phyloP scores from a whole-genome alignment of 2,113 vertebrate genomes.

The Eulacestoma nigropectus region DNA sequence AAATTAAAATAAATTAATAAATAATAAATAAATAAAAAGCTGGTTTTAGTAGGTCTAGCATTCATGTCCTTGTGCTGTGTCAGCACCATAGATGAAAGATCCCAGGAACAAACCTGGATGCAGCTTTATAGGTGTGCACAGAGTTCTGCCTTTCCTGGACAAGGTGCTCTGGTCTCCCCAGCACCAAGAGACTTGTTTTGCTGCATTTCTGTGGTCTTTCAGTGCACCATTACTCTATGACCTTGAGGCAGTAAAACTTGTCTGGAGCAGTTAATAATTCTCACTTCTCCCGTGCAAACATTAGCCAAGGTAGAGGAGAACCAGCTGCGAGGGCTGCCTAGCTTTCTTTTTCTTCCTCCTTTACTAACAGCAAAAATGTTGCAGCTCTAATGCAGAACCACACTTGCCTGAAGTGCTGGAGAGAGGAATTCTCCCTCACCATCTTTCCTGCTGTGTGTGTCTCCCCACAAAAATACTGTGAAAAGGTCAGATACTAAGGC shows the following conservation, averaged over 20 bases:
- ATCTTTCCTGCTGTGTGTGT: background rate
- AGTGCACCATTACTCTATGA: background rate
- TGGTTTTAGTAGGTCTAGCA: background rate
- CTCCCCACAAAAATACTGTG: background rate
- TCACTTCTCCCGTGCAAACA: background rate
- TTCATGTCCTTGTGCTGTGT: background rate
- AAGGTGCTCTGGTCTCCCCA: background rate
- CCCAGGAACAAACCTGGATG: background rate
- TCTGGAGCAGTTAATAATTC: slow-evolving; percentile 29
- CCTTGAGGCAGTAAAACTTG: background rate
- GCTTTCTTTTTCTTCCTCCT: background rate
- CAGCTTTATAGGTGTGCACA: background rate
- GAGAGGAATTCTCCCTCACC: background rate
- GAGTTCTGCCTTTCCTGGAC: background rate
- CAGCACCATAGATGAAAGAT: background rate
- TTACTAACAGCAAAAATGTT: background rate
- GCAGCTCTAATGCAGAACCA: background rate
- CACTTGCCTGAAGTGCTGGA: background rate
- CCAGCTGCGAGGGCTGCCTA: background rate
- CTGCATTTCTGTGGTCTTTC: background rate
- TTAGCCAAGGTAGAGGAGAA: background rate
- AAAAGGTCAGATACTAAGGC: background rate
- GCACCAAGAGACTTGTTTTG: background rate
- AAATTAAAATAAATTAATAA: background rate
- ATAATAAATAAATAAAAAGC: background rate